Percentiles rank a stretch among this genome's conserved stretches.
These are phyloP conservation scores for Myotis brandtii DNA, from an alignment of 2,113 vertebrate genomes.

Conservation along the genomic window DNA sequence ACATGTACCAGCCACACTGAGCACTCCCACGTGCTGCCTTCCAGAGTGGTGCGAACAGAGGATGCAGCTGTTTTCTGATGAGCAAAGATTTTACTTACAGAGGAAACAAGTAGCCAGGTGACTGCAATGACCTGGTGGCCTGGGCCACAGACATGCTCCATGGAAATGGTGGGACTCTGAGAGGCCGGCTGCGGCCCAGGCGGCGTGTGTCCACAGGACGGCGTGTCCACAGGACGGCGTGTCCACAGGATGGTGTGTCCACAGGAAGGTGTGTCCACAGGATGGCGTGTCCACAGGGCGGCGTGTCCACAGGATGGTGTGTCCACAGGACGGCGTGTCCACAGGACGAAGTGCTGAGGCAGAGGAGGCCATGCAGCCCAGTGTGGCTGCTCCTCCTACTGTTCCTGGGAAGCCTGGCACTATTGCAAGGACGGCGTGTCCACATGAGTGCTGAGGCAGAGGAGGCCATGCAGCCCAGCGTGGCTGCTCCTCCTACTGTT, in stretches of 20 bases:
- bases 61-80: background rate
- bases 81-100: background rate
- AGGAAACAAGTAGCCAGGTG: background rate
- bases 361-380: slow-evolving; percentile 7
- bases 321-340: slow-evolving; percentile 2
- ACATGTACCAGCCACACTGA: background rate
- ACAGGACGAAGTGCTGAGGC: background rate
- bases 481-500: slow-evolving; percentile 49
- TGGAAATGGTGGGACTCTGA: background rate
- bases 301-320: background rate
- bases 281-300: background rate
- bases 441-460: background rate
- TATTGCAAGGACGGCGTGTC: background rate
- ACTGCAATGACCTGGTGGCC: background rate
- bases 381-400: background rate
- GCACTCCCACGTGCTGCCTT: background rate
- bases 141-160: background rate
- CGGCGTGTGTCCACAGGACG: background rate
- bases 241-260: background rate
- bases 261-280: background rate
- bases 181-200: background rate
- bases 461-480: slow-evolving; percentile 17
- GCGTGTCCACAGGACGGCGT: background rate
- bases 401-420: slow-evolving; percentile 75
- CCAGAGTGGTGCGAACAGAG: background rate